A percentile compares a stretch with the other conserved stretches of the same genome.
Conservation (phyloP, 2,888 invertebrate genomes). For the Meiosimyza decipiens region DNA sequence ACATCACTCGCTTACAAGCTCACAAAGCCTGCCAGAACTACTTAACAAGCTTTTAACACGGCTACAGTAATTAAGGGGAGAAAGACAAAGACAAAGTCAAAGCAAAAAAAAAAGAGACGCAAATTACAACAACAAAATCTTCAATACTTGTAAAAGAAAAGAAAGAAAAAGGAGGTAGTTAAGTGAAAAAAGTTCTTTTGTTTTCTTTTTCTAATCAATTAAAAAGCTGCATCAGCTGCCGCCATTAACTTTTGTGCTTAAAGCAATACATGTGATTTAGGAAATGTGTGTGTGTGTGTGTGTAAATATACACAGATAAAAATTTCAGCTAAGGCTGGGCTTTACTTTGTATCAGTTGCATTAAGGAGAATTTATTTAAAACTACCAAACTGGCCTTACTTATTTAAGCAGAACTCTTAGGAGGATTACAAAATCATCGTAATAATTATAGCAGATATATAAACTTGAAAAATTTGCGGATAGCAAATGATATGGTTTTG, state of each 20-base stretch:
- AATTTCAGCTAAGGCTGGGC: too few species aligned
- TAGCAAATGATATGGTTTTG: too few species aligned
- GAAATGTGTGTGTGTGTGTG: not conserved
- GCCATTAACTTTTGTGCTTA: not conserved
- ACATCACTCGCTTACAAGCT: too few species aligned
- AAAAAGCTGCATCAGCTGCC: conserved; percentile 21
- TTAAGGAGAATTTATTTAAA: too few species aligned
- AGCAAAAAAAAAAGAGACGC: too few species aligned
- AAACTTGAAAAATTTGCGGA: too few species aligned
- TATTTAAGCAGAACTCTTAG: too few species aligned
- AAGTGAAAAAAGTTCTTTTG: conserved; percentile 8
- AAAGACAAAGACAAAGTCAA: too few species aligned
- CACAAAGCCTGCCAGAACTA: conserved; percentile 10
- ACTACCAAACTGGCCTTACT: too few species aligned
- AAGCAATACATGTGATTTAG: not conserved
- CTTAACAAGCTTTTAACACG: conserved; percentile 13
- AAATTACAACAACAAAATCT: not conserved
- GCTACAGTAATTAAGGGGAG: not conserved
- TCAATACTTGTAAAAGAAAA: not conserved
- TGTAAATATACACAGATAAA: not conserved
- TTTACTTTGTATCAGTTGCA: too few species aligned
- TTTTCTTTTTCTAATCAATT: conserved; percentile 30
- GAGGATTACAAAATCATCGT: too few species aligned
- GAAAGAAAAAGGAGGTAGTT: not conserved
- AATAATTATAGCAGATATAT: too few species aligned